Evolutionary conservation across 2,888 invertebrate genomes (phyloP), one percentile per base, ranked within the genome.

Genomic region (Mythimna pallens): DNA sequence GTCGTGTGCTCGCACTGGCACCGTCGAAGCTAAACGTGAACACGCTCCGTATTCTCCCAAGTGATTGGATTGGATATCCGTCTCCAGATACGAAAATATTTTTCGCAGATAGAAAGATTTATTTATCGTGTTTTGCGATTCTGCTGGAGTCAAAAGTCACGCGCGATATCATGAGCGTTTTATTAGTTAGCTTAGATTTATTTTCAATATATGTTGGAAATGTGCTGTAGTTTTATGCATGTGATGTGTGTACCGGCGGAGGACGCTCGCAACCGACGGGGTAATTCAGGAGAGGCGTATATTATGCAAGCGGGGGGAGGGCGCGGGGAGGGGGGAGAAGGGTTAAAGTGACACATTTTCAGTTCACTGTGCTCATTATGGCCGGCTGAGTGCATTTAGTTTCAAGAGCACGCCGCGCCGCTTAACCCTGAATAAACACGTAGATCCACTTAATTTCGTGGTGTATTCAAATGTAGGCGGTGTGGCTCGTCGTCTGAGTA

Each of bases 331-430:
- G 55, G 25, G 59, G 47, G 47, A 47, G 25, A 30, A 68, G 70
- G 80, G 74, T 70, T 77, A 79, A 10, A 76, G 81, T 81, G 87
- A 87, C 89, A 88, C 85, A 86, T 87, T 89, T 85, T 78, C 86
- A 86, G 86, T 83, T 87, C 87, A 67, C 77, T 81, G 86, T 77
- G 85, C 86, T 86, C 86, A 86, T 87, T 89, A 85, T 68, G 73
- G 43, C 61, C 79, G 80, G 72, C 76, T 85, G 81, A 78, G 78
- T 86, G 86, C 86, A 85, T 82, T 85, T 82, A 81, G 82, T 85
- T 85, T 83, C 80, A 88, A 86, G 86, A 78, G 87, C 86, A 83
- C 81, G 76, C 74, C 70, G 70, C 50, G 50, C 43, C 70, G 73
- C 76, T 78, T 85, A 82, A 82, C 85, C 83, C 83, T 86, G 75